Conservation (phyloP, 2,888 invertebrate species). For the Drosophila mettleri region DNA sequence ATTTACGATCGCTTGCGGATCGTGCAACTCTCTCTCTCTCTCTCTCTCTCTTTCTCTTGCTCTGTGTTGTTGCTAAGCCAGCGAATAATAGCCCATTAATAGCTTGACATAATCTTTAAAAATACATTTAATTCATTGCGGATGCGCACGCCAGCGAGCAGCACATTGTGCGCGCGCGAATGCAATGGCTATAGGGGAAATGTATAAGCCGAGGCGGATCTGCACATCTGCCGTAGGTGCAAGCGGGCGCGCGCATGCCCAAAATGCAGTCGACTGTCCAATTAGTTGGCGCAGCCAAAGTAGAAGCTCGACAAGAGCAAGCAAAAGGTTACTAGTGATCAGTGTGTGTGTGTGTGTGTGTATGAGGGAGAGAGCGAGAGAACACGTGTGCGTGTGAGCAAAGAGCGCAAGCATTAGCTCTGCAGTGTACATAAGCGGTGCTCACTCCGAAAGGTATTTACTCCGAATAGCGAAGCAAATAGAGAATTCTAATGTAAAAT, state of each 20-base stretch:
- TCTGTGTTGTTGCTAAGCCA: slow-evolving; percentile 24
- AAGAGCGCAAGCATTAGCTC: slow-evolving; percentile 27
- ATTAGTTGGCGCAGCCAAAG: slow-evolving; percentile 62
- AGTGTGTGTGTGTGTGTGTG: slow-evolving; percentile 1
- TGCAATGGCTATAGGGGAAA: slow-evolving; percentile 48
- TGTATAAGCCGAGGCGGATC: slow-evolving; percentile 28
- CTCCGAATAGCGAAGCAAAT: slow-evolving; percentile 54
- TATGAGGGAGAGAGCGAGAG: slow-evolving; percentile 2
- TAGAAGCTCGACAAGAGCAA: slow-evolving; percentile 27
- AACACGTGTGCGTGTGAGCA: slow-evolving; percentile 30
- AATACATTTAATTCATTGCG: slow-evolving; percentile 64
- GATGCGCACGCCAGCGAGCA: slow-evolving; percentile 33
- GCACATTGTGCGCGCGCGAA: slow-evolving; percentile 28
- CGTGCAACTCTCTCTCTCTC: too few species aligned
- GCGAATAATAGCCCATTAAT: slow-evolving; percentile 57
- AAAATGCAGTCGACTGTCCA: slow-evolving; percentile 59
- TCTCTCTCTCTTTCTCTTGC: too few species aligned
- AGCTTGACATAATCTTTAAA: slow-evolving; percentile 57
- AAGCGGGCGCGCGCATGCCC: slow-evolving; percentile 55
- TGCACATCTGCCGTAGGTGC: slow-evolving; percentile 36
- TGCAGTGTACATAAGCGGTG: slow-evolving; percentile 43
- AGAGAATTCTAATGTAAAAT: slow-evolving; percentile 18
- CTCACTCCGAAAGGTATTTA: slow-evolving; percentile 57
- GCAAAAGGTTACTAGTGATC: slow-evolving; percentile 41
- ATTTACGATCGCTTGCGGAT: slow-evolving; percentile 25